Evolutionary conservation across 2,797 vertebrate genomes (phyloP).

Genomic region (Coracias cyanogaster): DNA sequence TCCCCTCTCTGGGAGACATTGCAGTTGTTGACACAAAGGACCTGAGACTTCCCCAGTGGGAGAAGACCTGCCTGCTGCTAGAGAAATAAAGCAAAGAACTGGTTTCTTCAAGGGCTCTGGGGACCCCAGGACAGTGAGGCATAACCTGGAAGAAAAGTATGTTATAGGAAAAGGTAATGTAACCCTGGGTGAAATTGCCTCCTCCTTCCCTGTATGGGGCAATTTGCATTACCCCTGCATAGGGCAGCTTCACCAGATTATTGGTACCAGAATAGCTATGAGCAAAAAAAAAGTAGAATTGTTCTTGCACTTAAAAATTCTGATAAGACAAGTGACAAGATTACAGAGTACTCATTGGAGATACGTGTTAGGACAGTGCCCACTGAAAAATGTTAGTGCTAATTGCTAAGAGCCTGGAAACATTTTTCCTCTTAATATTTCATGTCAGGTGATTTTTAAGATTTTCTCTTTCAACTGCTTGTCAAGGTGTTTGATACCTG

Average conservation of each 20-base stretch:
- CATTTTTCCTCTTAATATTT: neutral
- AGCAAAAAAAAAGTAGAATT: neutral
- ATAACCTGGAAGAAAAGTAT: neutral
- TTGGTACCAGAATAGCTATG: neutral
- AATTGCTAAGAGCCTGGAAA: neutral
- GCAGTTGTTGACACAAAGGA: neutral
- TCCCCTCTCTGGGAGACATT: neutral
- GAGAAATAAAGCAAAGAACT: neutral
- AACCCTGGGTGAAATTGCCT: neutral
- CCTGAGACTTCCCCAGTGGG: neutral
- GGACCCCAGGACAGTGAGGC: neutral
- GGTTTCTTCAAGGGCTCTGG: neutral
- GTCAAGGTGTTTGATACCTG: neutral
- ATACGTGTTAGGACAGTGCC: accelerated
- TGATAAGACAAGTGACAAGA: neutral
- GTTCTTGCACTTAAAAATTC: neutral
- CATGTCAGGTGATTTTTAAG: neutral
- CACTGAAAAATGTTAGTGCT: neutral
- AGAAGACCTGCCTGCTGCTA: neutral
- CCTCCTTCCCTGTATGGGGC: neutral
- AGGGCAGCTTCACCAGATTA: neutral
- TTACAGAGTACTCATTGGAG: neutral
- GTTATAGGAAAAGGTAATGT: neutral
- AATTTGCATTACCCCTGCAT: neutral
- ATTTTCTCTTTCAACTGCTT: neutral